Conservation (phyloP, 2,888 invertebrate species). For the Myopa testacea region DNA sequence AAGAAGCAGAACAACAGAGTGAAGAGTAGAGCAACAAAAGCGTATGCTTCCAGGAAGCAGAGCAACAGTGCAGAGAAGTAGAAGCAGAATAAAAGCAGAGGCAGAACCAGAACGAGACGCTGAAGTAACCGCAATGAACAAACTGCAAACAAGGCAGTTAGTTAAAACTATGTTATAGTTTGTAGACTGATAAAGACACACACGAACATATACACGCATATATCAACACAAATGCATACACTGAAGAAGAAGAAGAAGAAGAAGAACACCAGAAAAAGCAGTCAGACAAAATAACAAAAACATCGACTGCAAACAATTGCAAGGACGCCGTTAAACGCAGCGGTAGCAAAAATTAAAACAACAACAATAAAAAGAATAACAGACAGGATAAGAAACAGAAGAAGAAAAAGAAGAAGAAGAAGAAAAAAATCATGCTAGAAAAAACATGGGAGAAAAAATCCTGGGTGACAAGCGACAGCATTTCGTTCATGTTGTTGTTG, state of each 20-base stretch:
- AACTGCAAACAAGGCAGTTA: constrained; percentile 23
- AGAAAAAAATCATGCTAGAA: no score
- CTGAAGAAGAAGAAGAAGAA: background rate
- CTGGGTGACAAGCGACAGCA: no score
- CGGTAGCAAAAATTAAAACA: background rate
- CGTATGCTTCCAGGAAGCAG: no score
- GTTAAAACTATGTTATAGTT: constrained; percentile 11
- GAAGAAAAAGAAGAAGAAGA: no score
- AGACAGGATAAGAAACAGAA: background rate
- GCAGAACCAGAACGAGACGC: no score
- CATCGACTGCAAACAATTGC: background rate
- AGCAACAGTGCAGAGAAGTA: no score
- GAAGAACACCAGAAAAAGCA: background rate
- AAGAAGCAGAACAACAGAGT: background rate
- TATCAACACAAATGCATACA: no score
- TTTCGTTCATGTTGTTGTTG: no score
- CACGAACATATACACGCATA: constrained; percentile 11
- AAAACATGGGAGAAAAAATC: no score
- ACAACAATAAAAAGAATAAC: constrained; percentile 6
- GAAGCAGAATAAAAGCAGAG: no score
- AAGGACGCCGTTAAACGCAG: constrained; percentile 43
- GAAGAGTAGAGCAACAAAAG: background rate
- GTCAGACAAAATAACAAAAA: constrained; percentile 22
- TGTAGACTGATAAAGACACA: constrained; percentile 30
- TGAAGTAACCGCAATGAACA: background rate